Evolutionary conservation across 2,888 invertebrate genomes (phyloP), one percentile per base, ranked within the genome.

Genomic region (Galerucella calmariensis): DNA sequence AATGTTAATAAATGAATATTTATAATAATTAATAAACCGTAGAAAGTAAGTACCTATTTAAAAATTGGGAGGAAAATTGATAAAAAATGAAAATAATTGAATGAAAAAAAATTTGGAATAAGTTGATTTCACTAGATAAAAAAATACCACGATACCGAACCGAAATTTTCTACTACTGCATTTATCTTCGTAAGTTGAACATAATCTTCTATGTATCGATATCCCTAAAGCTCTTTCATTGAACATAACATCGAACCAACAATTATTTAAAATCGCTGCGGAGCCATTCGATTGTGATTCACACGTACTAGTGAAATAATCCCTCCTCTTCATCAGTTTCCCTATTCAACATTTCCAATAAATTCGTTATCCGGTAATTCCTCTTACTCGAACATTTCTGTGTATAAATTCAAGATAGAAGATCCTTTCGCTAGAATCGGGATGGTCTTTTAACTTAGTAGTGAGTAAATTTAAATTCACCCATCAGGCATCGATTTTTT

Each of bases 341-440:
- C 35, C 61, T 35, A 61, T 61, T 61, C 61, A 61, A 61, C 27
- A 35, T 61, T 35, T 61, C 35, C 61, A 61, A 61, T 35, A 61
- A 61, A 61, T 27, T 61, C 9, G 61, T 61, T 61, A 61, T 61
- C 35, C 27, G 27, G 56, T 61, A 61, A 61, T 61, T 61, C 61
- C 61, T 61, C 27, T 61, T 61, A 35, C 61, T 61, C n/a, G 14
- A 61, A 61, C 61, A 35, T 61, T 35, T 61, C 35, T 35, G 4
- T 35, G 35, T 27, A 35, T 61, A 35, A 35, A 35, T 14, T 24
- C 61, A 35, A 35, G 27, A 12, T 61, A 27, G 14, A 16, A 56
- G 56, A 61, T 61, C 35, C 61, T 27, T 61, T 61, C n/a, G n/a
- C 27, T 27, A 27, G 12, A 61, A 61, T 35, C 27, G 14, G 14